Evolutionary conservation across 2,888 invertebrate species (phyloP), one percentile per base, ranked within the genome.

Genomic region (Agapostemon virescens): DNA sequence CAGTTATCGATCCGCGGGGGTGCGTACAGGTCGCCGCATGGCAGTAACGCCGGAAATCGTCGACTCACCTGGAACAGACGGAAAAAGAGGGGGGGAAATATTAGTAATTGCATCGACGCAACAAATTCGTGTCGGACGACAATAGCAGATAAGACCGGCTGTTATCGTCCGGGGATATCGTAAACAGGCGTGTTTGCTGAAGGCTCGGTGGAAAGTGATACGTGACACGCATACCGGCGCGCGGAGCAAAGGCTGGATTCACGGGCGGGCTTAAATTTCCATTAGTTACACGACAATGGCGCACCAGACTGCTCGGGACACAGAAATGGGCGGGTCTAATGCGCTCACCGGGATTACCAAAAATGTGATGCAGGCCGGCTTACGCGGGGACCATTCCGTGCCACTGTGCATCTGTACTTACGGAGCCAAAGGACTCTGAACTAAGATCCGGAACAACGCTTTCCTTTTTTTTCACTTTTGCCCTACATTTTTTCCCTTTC

Each of bases 151-250:
- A 89, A 88, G 83, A 81, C 83, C 77, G 79, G 87, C 89, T 88
- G 90, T 90, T 91, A 90, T 88, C 89, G 87, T 89, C 88, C 87
- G 85, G 86, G 86, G 87, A 91, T 91, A 91, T 90, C 89, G 89
- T 90, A 91, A 91, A 91, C 89, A 91, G 89, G 84, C 85, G 88
- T 91, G 90, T 92, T 92, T 91, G 91, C 90, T 88, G 85, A 89
- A 86, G 86, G 88, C 85, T 82, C 79, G 86, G 79, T 85, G 89
- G 89, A 89, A 91, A 92, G 90, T 91, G 90, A 92, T 91, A 91
- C 91, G 90, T 90, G 91, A 91, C 92, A 91, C 90, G 92, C 91
- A 91, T 91, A 88, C 88, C 87, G 82, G 86, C 82, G 87, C 15
- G 70, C 49, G 82, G 79, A 85, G 86, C 81, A 86, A 87, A 86